Evolutionary conservation across 2,888 invertebrate genomes (phyloP), one percentile per base, ranked within the genome.

Genomic region (Lottia gigantea): DNA sequence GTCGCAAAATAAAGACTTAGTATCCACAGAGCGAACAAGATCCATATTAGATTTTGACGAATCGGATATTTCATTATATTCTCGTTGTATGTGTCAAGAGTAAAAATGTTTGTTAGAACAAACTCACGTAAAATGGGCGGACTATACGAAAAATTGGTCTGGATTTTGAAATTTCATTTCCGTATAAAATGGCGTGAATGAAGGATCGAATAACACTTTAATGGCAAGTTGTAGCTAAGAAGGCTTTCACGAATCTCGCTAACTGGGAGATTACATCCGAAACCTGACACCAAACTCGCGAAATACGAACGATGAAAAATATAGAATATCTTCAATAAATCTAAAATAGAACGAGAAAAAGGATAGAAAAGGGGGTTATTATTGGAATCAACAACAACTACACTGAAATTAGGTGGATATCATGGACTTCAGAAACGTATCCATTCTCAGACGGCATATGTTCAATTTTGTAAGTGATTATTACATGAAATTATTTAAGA

Each of bases 301-400:
- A 64, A 40, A 25, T 64, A 64, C 23, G 7, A n/a, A 40, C 31
- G 11, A 19, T 64, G 64, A 31, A 64, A 23, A 64, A 64, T 26
- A 40, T 26, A 64, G 25, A 64, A 64, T 64, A 45, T 65, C 65
- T 45, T 65, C 46, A 19, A 65, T 31, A n/a, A 65, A 65, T 23
- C 16, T 46, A 31, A 45, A 65, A 55, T 19, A 23, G 40, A 40
- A 40, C 40, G 40, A 40, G 40, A 40, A 40, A 40, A 40, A 40
- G 11, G 40, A 40, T 31, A 40, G 8, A 40, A 6, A 31, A 40
- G 7, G 11, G 40, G 40, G 40, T 40, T 40, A 40, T 40, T 40
- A 40, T 40, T 40, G 40, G 8, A 40, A 40, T 40, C 40, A 40
- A 6, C 11, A 40, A 40, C 40, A 40, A 11, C 40, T 8, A 40